These are phyloP conservation scores for Caretta caretta DNA, from an alignment of 2,113 vertebrate genomes.

Conservation along the genomic window DNA sequence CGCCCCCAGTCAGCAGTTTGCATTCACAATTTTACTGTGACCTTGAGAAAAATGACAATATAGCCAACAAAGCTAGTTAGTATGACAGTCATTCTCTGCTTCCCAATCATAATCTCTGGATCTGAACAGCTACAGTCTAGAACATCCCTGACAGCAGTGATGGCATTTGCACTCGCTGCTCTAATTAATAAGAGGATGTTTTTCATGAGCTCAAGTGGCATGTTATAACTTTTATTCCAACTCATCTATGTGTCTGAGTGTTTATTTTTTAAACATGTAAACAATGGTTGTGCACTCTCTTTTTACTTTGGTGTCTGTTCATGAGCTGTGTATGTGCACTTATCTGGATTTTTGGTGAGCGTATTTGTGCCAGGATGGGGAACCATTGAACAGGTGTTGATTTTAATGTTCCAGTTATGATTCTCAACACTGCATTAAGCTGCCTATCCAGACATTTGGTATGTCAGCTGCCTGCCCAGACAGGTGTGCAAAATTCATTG, in stretches of 20 bases:
- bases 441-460: neutral
- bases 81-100: neutral
- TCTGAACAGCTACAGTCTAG: neutral
- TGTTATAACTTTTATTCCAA: neutral
- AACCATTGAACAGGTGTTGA: neutral
- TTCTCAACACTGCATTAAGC: neutral
- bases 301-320: neutral
- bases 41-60: neutral
- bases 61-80: neutral
- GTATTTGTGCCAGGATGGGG: neutral
- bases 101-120: neutral
- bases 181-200: neutral
- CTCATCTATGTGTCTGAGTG: neutral
- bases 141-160: neutral
- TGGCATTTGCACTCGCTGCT: neutral
- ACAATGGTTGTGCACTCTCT: neutral
- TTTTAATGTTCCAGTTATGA: neutral
- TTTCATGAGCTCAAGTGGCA: neutral
- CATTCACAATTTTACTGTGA: neutral
- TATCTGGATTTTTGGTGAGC: neutral
- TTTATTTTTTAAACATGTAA: neutral
- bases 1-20: neutral
- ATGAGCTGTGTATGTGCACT: neutral
- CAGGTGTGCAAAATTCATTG: neutral
- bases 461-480: neutral